Percentiles rank a stretch among this genome's conserved stretches.
Evolutionary conservation across 1,140 invertebrate genomes (phyloP).

Genomic region (Diorhabda sublineata): DNA sequence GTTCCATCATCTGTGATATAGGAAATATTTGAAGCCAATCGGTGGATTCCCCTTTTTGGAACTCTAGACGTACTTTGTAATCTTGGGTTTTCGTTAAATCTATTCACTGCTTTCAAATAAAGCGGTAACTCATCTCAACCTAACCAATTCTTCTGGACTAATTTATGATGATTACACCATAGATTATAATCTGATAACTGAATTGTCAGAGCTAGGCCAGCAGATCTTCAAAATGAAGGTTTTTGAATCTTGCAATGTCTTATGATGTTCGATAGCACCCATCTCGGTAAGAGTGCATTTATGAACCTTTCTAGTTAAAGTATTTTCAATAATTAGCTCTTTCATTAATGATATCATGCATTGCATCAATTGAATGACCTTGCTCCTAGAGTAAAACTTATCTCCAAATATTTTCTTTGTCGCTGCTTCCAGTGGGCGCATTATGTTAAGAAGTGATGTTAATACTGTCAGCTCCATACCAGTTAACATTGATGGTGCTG

Average conservation of each 20-base stretch:
- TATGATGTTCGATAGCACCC: neutral
- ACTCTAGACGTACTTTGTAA: conserved; percentile 30
- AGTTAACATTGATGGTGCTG: neutral
- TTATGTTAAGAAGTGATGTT: neutral
- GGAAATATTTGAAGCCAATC: too few relatives aligned
- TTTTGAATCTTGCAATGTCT: neutral
- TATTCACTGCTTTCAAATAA: neutral
- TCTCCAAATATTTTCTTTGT: conserved; percentile 47
- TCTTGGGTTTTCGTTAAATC: conserved; percentile 10
- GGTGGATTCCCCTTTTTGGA: too few relatives aligned
- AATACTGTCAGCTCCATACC: neutral
- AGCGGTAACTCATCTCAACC: too few relatives aligned
- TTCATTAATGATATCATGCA: conserved; percentile 41
- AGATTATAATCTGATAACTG: neutral
- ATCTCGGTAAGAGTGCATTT: neutral
- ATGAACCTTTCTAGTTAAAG: conserved; percentile 22
- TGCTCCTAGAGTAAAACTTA: conserved; percentile 41
- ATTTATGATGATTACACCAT: neutral
- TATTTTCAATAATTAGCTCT: neutral
- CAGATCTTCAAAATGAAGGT: neutral
- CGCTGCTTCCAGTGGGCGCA: conserved; percentile 35
- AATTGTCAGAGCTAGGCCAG: neutral
- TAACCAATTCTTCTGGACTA: neutral
- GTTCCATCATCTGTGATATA: too few relatives aligned
- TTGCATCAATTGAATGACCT: conserved; percentile 45